Evolutionary conservation across 2,797 vertebrate genomes (phyloP).

Genomic region (Merluccius polli): DNA sequence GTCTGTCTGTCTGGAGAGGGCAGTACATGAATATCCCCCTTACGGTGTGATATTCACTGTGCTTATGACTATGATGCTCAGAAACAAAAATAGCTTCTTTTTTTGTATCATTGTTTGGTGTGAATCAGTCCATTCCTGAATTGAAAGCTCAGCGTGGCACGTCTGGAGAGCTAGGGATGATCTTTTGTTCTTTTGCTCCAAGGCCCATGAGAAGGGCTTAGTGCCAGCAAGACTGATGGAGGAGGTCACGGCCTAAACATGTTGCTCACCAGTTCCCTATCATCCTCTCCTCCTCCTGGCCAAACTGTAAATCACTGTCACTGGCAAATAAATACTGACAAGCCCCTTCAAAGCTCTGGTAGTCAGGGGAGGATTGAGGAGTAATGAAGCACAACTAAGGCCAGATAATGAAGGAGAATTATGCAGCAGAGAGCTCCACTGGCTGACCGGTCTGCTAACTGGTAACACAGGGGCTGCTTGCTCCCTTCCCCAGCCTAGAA

Average conservation of each 20-base stretch:
- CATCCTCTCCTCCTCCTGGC: constrained; percentile 14
- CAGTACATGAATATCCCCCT: neutral
- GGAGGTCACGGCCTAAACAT: neutral
- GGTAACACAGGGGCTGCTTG: constrained; percentile 33
- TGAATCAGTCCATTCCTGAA: neutral
- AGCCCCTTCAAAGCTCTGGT: constrained; percentile 15
- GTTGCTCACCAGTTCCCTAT: constrained; percentile 9
- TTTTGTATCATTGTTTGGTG: neutral
- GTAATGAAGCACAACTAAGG: constrained; percentile 18
- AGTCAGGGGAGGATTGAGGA: constrained; percentile 5
- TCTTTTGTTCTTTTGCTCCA: constrained; percentile 8
- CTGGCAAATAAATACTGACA: constrained; percentile 12
- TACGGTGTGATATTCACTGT: neutral
- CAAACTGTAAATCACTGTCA: constrained; percentile 22
- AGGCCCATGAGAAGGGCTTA: neutral
- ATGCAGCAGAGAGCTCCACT: neutral
- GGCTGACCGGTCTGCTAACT: constrained; percentile 29
- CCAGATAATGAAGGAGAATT: constrained; percentile 31
- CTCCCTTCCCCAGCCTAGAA: constrained; percentile 26
- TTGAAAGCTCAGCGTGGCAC: constrained; percentile 12
- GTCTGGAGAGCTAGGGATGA: constrained; percentile 24
- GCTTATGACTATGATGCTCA: neutral
- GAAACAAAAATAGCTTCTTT: neutral
- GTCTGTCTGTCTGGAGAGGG: neutral
- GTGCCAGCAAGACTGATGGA: neutral